A percentile compares a stretch with the other conserved stretches of the same genome.
These are phyloP conservation scores for Ylistrum balloti DNA, from an alignment of 1,140 invertebrate species.

Conservation along the genomic window DNA sequence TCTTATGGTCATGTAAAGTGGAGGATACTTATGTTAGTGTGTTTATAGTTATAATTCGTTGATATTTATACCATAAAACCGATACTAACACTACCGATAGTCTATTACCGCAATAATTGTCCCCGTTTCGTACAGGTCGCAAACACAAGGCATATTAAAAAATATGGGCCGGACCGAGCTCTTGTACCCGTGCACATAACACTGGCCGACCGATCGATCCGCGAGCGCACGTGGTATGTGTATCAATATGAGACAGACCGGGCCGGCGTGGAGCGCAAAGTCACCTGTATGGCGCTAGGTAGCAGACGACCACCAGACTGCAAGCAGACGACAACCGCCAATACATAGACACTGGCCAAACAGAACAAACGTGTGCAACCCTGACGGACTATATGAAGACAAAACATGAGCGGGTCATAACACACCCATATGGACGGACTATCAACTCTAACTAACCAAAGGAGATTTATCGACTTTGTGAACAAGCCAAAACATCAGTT, in stretches of 20 bases:
- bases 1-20: no score
- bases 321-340: conserved; percentile 22
- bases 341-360: background rate
- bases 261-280: background rate
- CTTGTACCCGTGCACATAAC: background rate
- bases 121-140: background rate
- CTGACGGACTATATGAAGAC: conserved; percentile 3
- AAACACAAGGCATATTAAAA: conserved; percentile 12
- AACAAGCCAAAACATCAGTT: background rate
- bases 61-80: no score
- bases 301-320: conserved; percentile 28
- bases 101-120: background rate
- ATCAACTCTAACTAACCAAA: background rate
- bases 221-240: conserved; percentile 6
- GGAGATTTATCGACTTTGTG: background rate
- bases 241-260: conserved; percentile 30
- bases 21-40: no score
- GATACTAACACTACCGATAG: background rate
- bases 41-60: no score
- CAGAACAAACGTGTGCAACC: background rate
- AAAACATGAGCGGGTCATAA: background rate
- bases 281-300: conserved; percentile 31
- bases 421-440: background rate
- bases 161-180: conserved; percentile 36
- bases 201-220: conserved; percentile 11